These are phyloP conservation scores for Panagrolaimus sp. DNA, from an alignment of 1,140 invertebrate genomes.

Conservation along the genomic window DNA sequence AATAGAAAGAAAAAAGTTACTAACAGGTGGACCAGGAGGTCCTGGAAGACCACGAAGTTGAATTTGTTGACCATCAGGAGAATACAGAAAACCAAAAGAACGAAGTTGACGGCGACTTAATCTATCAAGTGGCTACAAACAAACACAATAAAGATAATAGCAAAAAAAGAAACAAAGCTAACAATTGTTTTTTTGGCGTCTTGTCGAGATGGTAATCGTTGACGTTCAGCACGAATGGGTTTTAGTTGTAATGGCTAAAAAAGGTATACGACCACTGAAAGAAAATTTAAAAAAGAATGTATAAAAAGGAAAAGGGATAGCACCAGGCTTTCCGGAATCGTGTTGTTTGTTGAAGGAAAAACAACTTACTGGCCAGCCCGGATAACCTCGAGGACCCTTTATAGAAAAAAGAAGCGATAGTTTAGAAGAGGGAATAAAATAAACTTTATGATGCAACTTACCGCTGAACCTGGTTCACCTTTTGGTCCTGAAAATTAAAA, in stretches of 20 bases:
- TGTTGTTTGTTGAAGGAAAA: neutral
- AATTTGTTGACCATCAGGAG: constrained; percentile 49
- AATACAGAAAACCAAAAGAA: constrained; percentile 54
- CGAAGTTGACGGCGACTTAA: constrained; percentile 40
- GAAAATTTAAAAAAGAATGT: constrained; percentile 19
- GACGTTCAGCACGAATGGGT: neutral
- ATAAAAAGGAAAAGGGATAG: constrained; percentile 11
- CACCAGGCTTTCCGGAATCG: neutral
- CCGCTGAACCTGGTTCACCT: constrained; percentile 32
- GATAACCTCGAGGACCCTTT: constrained; percentile 30
- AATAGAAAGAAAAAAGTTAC: constrained; percentile 25
- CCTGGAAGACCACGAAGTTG: constrained; percentile 52
- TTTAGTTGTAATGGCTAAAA: neutral
- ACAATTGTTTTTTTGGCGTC: constrained; percentile 16
- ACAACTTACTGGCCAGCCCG: constrained; percentile 31
- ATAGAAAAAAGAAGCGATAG: constrained; percentile 13
- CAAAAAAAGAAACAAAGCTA: constrained; percentile 14
- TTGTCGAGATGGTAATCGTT: constrained; percentile 13
- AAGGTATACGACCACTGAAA: constrained; percentile 10
- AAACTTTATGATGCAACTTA: constrained; percentile 24
- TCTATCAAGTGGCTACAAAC: constrained; percentile 39
- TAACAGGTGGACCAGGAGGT: constrained; percentile 47
- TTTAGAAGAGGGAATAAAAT: neutral
- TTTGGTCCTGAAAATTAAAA: constrained; percentile 36
- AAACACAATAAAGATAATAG: constrained; percentile 12